These are phyloP conservation scores for Dasysyrphus albostriatus DNA, from an alignment of 2,888 invertebrate species.

Conservation along the genomic window DNA sequence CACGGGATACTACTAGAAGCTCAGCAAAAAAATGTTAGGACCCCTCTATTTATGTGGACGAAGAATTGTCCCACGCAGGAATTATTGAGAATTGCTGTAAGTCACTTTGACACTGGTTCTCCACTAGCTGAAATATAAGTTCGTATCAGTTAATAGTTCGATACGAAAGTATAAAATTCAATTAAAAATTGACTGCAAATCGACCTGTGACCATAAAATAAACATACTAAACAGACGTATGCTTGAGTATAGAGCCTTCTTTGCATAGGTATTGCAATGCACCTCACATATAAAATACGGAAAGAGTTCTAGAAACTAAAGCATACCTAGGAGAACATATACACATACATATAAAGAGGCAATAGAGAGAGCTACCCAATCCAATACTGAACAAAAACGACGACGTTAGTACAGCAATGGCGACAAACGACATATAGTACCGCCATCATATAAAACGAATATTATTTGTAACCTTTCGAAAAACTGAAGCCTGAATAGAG, in stretches of 20 bases:
- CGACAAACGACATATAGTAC: slow-evolving; percentile 42
- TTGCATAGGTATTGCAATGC: slow-evolving; percentile 39
- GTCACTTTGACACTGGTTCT: no score
- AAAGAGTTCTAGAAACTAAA: slow-evolving; percentile 2
- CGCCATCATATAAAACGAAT: slow-evolving; percentile 62
- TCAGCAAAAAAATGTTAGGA: no score
- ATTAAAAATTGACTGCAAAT: not conserved
- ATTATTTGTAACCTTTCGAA: slow-evolving; percentile 46
- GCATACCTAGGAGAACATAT: not conserved
- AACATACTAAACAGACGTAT: slow-evolving; percentile 7
- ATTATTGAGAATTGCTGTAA: no score
- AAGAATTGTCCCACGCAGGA: no score
- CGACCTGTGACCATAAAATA: not conserved
- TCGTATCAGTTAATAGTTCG: no score
- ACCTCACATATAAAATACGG: slow-evolving; percentile 1
- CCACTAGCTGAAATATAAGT: no score
- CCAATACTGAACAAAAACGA: not conserved
- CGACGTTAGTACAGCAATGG: not conserved
- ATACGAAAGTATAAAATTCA: not conserved
- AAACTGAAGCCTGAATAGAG: slow-evolving; percentile 26
- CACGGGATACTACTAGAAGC: no score
- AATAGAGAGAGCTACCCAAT: not conserved
- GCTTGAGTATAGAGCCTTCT: slow-evolving; percentile 18
- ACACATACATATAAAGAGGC: not conserved
- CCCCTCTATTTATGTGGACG: no score